Percentiles rank a stretch among this genome's conserved stretches.
These are phyloP conservation scores for Drosophila kohkoa DNA, from an alignment of 1,140 invertebrate genomes.

Conservation along the genomic window DNA sequence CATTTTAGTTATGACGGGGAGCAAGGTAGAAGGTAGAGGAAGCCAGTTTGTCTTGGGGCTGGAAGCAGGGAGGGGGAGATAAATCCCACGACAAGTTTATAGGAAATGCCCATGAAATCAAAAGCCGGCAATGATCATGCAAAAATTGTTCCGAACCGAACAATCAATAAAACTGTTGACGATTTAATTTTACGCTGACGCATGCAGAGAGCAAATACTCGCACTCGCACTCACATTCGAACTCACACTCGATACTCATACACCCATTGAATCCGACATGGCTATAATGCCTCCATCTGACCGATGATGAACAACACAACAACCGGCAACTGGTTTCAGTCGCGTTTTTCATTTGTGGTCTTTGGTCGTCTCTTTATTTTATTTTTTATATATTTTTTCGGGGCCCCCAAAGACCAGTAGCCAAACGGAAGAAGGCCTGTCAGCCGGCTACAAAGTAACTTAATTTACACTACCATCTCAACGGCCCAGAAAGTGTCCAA, in stretches of 20 bases:
- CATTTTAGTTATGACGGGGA: constrained; percentile 34
- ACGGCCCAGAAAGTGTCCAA: constrained; percentile 56
- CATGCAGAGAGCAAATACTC: constrained; percentile 48
- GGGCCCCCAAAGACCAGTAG: constrained; percentile 67
- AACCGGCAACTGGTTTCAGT: constrained; percentile 59
- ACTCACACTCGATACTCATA: background rate
- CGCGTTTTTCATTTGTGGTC: constrained; percentile 1
- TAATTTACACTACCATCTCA: constrained; percentile 62
- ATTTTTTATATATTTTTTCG: background rate
- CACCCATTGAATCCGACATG: constrained; percentile 24
- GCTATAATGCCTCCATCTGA: constrained; percentile 30
- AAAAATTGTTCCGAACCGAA: constrained; percentile 55
- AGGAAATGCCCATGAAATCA: constrained; percentile 70
- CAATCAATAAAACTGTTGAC: constrained; percentile 79
- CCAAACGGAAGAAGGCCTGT: constrained; percentile 66
- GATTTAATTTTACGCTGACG: constrained; percentile 78
- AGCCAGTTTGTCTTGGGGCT: background rate
- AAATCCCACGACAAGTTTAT: constrained; percentile 64
- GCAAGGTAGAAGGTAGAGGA: background rate
- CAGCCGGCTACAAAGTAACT: constrained; percentile 71
- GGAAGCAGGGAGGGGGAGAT: background rate
- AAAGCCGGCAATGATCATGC: constrained; percentile 78
- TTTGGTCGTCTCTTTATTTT: background rate
- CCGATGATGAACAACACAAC: constrained; percentile 48
- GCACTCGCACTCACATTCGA: background rate